Evolutionary conservation across 64 coral and sea anemone genomes (phyloP).

Genomic region (Platygyra sinensis): DNA sequence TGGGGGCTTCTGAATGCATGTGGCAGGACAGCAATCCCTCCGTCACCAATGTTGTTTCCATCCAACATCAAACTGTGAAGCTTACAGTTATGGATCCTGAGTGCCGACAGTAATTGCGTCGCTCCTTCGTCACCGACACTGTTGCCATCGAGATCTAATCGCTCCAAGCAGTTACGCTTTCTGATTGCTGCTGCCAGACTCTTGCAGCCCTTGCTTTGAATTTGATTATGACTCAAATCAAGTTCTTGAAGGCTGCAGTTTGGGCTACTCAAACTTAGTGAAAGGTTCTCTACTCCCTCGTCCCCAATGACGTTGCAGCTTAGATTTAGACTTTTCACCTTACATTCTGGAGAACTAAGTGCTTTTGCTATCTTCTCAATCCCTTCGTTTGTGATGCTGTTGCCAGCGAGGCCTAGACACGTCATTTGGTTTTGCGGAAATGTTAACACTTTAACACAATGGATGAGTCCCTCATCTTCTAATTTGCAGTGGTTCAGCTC

Average conservation of each 20-base stretch:
- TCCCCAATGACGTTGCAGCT: not conserved
- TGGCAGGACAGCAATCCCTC: not conserved
- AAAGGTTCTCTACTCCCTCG: not conserved
- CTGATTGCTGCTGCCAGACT: not conserved
- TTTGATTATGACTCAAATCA: conserved; percentile 8
- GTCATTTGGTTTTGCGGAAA: conserved; percentile 1
- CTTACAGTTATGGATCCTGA: conserved; percentile 13
- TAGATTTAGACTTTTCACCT: not conserved
- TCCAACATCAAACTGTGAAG: conserved; percentile 8
- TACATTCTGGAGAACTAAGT: not conserved
- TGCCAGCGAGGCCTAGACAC: not conserved
- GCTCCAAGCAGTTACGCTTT: not conserved
- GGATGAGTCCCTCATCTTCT: not conserved
- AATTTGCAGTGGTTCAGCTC: not conserved
- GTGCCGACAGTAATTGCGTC: not conserved
- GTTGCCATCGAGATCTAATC: not conserved
- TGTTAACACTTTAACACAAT: not conserved
- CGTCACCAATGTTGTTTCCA: not conserved
- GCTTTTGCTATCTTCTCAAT: not conserved
- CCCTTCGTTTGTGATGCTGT: conserved; percentile 10
- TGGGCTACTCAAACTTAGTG: not conserved
- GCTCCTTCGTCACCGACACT: not conserved
- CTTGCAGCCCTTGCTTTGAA: not conserved
- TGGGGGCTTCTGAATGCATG: conserved; percentile 9
- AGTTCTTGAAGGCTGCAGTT: conserved; percentile 7